These are phyloP conservation scores for Leucosticte australis DNA, from an alignment of 2,113 vertebrate genomes.

Conservation along the genomic window DNA sequence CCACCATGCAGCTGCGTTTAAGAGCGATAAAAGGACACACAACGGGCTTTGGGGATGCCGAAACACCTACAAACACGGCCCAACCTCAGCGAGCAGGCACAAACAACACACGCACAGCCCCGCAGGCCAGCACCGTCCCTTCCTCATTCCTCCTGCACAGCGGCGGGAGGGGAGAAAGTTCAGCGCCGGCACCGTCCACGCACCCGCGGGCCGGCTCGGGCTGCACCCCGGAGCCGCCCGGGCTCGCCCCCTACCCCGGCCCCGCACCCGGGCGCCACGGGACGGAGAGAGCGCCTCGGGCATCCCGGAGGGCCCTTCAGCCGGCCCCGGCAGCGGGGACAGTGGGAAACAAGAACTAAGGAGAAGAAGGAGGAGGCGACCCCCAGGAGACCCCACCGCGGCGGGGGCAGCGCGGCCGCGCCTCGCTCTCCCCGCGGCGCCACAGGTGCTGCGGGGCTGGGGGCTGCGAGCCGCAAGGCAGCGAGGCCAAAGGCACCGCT, in stretches of 20 bases:
- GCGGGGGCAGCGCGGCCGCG: neutral
- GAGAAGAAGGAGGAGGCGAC: neutral
- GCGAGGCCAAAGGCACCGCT: neutral
- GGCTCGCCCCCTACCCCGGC: too few relatives aligned
- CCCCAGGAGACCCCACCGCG: neutral
- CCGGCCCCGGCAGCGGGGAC: neutral
- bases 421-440: neutral
- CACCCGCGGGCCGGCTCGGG: neutral
- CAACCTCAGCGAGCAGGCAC: neutral
- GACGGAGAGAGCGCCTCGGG: neutral
- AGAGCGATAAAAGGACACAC: fast-evolving
- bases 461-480: neutral
- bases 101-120: neutral
- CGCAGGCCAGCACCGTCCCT: neutral
- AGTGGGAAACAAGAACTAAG: neutral
- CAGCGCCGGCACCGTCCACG: neutral
- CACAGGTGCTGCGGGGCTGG: neutral
- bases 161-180: neutral
- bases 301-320: neutral
- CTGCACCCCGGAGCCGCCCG: neutral
- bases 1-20: fast-evolving
- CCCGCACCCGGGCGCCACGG: neutral
- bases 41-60: neutral
- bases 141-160: neutral
- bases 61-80: neutral